Conservation (phyloP, 2,888 invertebrate genomes). For the Platycheirus rosarum region DNA sequence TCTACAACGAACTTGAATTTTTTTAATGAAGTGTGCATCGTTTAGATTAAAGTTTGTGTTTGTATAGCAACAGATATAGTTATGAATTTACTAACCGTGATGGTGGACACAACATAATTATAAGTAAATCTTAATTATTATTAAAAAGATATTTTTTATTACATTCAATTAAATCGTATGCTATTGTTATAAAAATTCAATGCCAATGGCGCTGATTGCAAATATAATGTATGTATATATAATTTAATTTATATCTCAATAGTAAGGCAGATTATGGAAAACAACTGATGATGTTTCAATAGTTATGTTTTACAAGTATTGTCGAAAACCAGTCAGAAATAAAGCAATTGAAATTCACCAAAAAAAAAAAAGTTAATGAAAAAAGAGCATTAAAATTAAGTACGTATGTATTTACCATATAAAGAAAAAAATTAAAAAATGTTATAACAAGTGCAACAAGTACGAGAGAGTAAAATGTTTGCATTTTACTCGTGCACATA, state of each 20-base stretch:
- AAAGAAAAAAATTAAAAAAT: slow-evolving; percentile 20
- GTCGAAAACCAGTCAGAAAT: slow-evolving; percentile 48
- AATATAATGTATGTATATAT: slow-evolving; percentile 28
- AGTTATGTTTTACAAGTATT: slow-evolving; percentile 45
- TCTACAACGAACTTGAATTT: slow-evolving; percentile 41
- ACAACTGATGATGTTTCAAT: slow-evolving; percentile 43
- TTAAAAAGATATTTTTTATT: slow-evolving; percentile 11
- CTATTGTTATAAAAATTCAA: slow-evolving; percentile 33
- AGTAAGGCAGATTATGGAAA: slow-evolving; percentile 69
- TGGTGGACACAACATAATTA: slow-evolving; percentile 17
- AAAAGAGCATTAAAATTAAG: slow-evolving; percentile 56
- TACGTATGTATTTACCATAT: slow-evolving; percentile 50
- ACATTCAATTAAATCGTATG: slow-evolving; percentile 18
- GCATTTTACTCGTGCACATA: slow-evolving; percentile 50
- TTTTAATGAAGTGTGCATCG: slow-evolving; percentile 36
- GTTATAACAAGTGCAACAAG: slow-evolving; percentile 48
- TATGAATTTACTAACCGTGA: slow-evolving; percentile 9
- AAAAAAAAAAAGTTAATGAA: slow-evolving; percentile 13
- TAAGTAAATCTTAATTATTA: slow-evolving; percentile 4
- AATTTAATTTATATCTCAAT: slow-evolving; percentile 61
- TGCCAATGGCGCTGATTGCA: slow-evolving; percentile 14
- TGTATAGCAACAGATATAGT: slow-evolving; percentile 33
- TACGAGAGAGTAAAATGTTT: slow-evolving; percentile 37
- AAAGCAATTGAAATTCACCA: slow-evolving; percentile 33
- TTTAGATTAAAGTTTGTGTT: slow-evolving; percentile 42